phyloP scores from a whole-genome alignment of 1,140 invertebrate genomes.

The Thrips palmi region DNA sequence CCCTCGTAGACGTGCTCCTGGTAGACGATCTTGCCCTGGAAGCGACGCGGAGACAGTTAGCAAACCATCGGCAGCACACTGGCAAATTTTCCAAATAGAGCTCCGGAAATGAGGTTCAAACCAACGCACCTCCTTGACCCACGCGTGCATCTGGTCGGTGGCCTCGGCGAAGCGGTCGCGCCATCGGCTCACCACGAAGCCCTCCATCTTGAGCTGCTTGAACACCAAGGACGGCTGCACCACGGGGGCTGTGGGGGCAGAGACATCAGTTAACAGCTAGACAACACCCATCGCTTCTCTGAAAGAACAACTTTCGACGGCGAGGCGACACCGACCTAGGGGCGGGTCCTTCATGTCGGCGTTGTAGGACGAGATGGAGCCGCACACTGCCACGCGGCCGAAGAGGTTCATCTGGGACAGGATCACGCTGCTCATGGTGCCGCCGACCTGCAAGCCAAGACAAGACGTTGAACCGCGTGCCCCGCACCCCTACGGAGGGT shows the following conservation, averaged over 20 bases:
- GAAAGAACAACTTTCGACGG: background rate
- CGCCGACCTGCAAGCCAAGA: slow-evolving; percentile 23
- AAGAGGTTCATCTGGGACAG: slow-evolving; percentile 23
- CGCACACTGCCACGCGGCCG: slow-evolving; percentile 26
- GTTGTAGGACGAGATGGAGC: slow-evolving; percentile 25
- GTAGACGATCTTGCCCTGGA: slow-evolving; percentile 38
- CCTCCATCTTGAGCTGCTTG: slow-evolving; percentile 41
- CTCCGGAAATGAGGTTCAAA: background rate
- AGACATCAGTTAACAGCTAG: no score
- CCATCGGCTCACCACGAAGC: slow-evolving; percentile 40
- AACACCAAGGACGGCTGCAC: slow-evolving; percentile 20
- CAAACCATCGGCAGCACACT: no score
- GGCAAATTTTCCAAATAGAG: no score
- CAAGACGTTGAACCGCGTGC: no score
- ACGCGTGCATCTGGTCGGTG: slow-evolving; percentile 33
- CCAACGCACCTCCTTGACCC: slow-evolving; percentile 32
- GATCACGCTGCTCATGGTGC: slow-evolving; percentile 22
- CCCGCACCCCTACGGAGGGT: no score
- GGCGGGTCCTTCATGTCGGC: slow-evolving; percentile 18
- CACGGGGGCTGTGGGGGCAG: slow-evolving; percentile 20
- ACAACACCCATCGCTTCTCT: no score
- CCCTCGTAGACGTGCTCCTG: slow-evolving; percentile 41
- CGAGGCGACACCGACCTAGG: slow-evolving; percentile 16
- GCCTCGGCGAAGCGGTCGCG: slow-evolving; percentile 34
- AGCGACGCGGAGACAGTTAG: slow-evolving; percentile 6